Conservation (phyloP, 2,113 vertebrate species). For the Galemys pyrenaicus region DNA sequence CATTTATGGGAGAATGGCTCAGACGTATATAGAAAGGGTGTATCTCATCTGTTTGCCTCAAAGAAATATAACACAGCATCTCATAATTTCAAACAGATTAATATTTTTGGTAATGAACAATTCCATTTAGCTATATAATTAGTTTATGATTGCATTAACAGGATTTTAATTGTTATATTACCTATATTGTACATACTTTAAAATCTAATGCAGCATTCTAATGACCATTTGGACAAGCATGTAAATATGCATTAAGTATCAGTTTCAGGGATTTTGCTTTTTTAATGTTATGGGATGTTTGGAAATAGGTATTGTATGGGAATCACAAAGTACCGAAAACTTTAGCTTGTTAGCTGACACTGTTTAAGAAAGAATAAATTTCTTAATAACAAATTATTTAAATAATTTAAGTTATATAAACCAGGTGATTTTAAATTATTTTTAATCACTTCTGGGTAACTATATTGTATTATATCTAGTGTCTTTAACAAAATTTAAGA, state of each 20-base stretch:
- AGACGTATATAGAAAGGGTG: background rate
- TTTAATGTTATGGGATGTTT: slow-evolving; percentile 52
- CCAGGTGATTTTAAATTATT: slow-evolving; percentile 5
- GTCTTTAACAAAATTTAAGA: background rate
- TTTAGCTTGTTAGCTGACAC: background rate
- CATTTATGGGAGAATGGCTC: background rate
- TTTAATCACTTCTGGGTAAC: background rate
- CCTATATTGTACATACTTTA: slow-evolving; percentile 62
- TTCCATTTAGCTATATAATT: slow-evolving; percentile 69
- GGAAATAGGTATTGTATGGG: slow-evolving; percentile 62
- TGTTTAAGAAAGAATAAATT: slow-evolving; percentile 42
- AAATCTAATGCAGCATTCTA: slow-evolving; percentile 59
- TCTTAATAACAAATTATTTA: background rate
- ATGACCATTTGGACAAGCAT: slow-evolving; percentile 71
- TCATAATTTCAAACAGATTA: slow-evolving; percentile 59
- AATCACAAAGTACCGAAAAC: slow-evolving; percentile 26
- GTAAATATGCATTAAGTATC: slow-evolving; percentile 59
- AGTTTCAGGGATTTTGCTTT: slow-evolving; percentile 57
- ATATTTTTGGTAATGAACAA: slow-evolving; percentile 68
- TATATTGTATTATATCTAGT: background rate
- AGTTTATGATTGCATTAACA: slow-evolving; percentile 72
- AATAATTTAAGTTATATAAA: background rate
- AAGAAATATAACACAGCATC: slow-evolving; percentile 51
- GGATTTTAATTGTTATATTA: slow-evolving; percentile 70
- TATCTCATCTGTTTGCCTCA: background rate